Evolutionary conservation across 2,888 invertebrate genomes (phyloP).

Genomic region (Drosophila testacea): DNA sequence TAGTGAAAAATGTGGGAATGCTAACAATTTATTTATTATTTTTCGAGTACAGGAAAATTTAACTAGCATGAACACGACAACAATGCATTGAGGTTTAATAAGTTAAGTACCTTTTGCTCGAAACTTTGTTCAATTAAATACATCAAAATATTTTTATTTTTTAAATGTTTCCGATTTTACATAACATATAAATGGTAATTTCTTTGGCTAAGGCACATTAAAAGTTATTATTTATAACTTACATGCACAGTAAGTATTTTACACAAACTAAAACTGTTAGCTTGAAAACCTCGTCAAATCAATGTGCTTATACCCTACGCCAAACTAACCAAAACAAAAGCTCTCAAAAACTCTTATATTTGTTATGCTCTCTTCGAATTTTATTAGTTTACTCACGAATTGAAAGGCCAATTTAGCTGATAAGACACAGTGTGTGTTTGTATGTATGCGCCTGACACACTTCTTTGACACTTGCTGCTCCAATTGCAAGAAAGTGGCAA

Average conservation of each 20-base stretch:
- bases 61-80: too few species aligned
- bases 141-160: not conserved
- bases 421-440: conserved; percentile 21
- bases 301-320: conserved; percentile 3
- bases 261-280: not conserved
- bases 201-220: not conserved
- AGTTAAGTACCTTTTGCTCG: too few species aligned
- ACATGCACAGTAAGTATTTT: not conserved
- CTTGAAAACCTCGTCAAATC: not conserved
- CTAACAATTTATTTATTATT: too few species aligned
- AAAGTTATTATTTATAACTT: too few species aligned
- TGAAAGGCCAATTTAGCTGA: conserved; percentile 21
- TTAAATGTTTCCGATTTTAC: too few species aligned
- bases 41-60: too few species aligned
- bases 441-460: conserved; percentile 43
- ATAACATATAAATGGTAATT: too few species aligned
- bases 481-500: conserved; percentile 44
- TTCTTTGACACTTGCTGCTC: conserved; percentile 64
- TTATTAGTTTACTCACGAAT: not conserved
- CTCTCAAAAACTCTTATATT: conserved; percentile 8
- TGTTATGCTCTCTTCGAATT: conserved; percentile 4
- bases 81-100: too few species aligned
- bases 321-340: conserved; percentile 8
- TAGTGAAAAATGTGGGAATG: too few species aligned
- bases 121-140: too few species aligned